Base-by-base conservation (phyloP, 2,888 invertebrate genomes). In the Chaitophorus viminalis region DNA sequence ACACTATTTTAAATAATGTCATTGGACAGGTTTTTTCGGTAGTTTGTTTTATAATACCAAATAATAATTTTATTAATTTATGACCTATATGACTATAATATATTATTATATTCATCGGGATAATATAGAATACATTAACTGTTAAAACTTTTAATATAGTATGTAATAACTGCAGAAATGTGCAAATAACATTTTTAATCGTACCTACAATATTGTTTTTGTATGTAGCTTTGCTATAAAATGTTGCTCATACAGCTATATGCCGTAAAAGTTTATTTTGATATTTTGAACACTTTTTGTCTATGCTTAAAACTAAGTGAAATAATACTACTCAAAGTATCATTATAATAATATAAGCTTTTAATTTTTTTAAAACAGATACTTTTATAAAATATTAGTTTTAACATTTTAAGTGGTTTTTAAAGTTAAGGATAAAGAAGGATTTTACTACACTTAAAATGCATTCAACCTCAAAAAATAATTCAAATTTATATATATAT, bases 391-490 rank as follows among this genome's bases (percentile, higher is more conserved):
- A 65, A 68, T 81, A 68, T 29, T 81, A 9, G 2, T 39, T 39
- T 68, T 21, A 21, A 68, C 39, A 39, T 68, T 68, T 36, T 68
- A 68, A 81, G 79, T 68, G 65, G n/a, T 79, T 79, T 65, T 18
- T 65, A 65, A 36, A 25, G 60, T 68, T 11, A n/a, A 39, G 25
- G 5, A 1, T 6, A n/a, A 39, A 68, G n/a, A 4, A 18, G n/a
- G 36, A 81, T 68, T 68, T 29, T 60, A 29, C 29, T 21, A 81
- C 39, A 39, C 79, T 39, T 81, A 65, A 81, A 65, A 79, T 21
- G 29, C 39, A 65, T 36, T 79, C 60, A 36, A 36, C 60, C 36
- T 65, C 36, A 25, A 60, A n/a, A 46, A 60, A 68, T 39, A 65
- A 39, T 68, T 81, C 4, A 18, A 29, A 39, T 68, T n/a, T 39